Conservation (phyloP, 2,888 invertebrate species). For the Spilosoma lubricipeda region DNA sequence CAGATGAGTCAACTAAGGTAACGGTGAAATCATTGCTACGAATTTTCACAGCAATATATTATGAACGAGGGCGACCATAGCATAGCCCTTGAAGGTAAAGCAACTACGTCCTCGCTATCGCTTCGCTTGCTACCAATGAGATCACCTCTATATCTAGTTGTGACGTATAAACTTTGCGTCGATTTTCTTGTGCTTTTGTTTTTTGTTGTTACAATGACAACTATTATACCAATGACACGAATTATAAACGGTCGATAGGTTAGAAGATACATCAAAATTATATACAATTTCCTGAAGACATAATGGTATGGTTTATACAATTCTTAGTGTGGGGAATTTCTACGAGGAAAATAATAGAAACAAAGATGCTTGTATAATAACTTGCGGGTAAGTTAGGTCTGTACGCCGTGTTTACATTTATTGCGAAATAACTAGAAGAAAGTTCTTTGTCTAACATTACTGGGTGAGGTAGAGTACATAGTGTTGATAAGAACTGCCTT, state of each 20-base stretch:
- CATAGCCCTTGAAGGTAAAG: slow-evolving; percentile 60
- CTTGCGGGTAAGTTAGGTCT: slow-evolving; percentile 19
- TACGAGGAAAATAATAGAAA: background rate
- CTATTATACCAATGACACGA: slow-evolving; percentile 42
- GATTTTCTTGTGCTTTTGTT: slow-evolving; percentile 56
- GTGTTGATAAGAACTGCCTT: slow-evolving; percentile 69
- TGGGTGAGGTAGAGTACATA: slow-evolving; percentile 46
- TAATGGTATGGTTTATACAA: slow-evolving; percentile 3
- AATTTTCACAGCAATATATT: slow-evolving; percentile 45
- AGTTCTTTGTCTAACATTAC: slow-evolving; percentile 52
- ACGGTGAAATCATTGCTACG: slow-evolving; percentile 27
- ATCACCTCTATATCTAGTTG: slow-evolving; percentile 82
- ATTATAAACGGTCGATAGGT: slow-evolving; percentile 14
- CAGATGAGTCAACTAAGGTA: slow-evolving; percentile 36
- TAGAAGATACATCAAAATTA: background rate
- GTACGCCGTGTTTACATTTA: slow-evolving; percentile 23
- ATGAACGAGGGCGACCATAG: slow-evolving; percentile 39
- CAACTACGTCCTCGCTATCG: slow-evolving; percentile 60
- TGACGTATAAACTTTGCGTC: slow-evolving; percentile 69
- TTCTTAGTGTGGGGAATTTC: slow-evolving; percentile 5
- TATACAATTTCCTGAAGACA: slow-evolving; percentile 4
- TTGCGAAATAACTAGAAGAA: slow-evolving; percentile 46
- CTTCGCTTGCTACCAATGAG: slow-evolving; percentile 70
- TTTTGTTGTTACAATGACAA: slow-evolving; percentile 52
- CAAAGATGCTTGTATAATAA: slow-evolving; percentile 4